Conservation (phyloP, 2,888 invertebrate species). For the Noctua janthe region DNA sequence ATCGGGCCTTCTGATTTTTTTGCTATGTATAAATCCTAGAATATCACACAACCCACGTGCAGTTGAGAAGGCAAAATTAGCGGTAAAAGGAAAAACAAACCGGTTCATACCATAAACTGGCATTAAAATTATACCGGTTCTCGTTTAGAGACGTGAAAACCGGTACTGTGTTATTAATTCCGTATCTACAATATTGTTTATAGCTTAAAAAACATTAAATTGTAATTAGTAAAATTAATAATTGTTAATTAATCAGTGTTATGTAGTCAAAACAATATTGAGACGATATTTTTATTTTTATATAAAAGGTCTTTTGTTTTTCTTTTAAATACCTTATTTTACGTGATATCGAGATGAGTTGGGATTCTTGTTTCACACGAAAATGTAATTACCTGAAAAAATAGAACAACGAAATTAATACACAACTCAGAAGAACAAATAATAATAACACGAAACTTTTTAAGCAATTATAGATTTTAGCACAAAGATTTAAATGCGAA, state of each 20-base stretch:
- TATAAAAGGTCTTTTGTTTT: background rate
- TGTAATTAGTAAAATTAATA: slow-evolving; percentile 12
- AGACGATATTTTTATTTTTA: background rate
- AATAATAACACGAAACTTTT: background rate
- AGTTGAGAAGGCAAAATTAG: slow-evolving; percentile 31
- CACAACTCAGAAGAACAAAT: background rate
- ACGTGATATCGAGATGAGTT: background rate
- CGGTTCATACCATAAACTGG: slow-evolving; percentile 36
- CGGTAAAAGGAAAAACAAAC: slow-evolving; percentile 52
- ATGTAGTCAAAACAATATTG: slow-evolving; percentile 16
- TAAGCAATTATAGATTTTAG: slow-evolving; percentile 22
- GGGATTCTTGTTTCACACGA: slow-evolving; percentile 11
- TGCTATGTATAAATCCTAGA: background rate
- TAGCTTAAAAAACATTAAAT: background rate
- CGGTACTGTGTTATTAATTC: slow-evolving; percentile 17
- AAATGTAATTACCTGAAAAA: slow-evolving; percentile 58
- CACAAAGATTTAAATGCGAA: slow-evolving; percentile 36
- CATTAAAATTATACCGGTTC: slow-evolving; percentile 22
- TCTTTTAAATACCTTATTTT: slow-evolving; percentile 13
- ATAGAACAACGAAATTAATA: slow-evolving; percentile 33
- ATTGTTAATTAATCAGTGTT: slow-evolving; percentile 13
- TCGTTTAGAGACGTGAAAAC: slow-evolving; percentile 26
- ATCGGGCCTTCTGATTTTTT: background rate
- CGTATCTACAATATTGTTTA: slow-evolving; percentile 5
- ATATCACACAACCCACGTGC: slow-evolving; percentile 33